Percentiles rank a stretch among this genome's conserved stretches.
Conservation (phyloP, 2,113 vertebrate species). For the Anguilla rostrata region DNA sequence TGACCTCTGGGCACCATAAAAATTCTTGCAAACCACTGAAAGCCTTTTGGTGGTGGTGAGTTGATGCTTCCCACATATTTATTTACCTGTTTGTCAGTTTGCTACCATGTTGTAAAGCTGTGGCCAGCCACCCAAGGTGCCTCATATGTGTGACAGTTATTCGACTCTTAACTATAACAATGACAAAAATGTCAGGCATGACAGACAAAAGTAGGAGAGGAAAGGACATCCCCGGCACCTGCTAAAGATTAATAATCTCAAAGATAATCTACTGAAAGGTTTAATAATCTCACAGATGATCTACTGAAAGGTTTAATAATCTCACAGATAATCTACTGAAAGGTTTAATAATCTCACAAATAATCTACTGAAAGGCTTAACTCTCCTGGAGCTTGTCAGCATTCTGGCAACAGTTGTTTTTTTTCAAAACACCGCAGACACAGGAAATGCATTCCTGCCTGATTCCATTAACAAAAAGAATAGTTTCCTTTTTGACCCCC, state of each 20-base stretch:
- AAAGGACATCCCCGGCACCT: neutral
- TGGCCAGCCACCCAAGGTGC: conserved; percentile 43
- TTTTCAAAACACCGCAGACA: conserved; percentile 61
- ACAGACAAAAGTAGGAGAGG: neutral
- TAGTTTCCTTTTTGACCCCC: conserved; percentile 50
- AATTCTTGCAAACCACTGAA: neutral
- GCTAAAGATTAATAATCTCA: neutral
- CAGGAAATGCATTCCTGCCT: conserved; percentile 67
- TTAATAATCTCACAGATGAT: neutral
- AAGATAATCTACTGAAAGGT: conserved; percentile 37
- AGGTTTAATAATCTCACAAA: neutral
- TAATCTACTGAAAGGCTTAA: conserved; percentile 36
- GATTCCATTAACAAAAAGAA: conserved; percentile 65
- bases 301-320: conserved; percentile 36
- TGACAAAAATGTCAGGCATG: neutral
- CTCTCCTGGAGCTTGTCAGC: neutral
- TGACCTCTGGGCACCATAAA: neutral
- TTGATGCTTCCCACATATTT: conserved; percentile 43
- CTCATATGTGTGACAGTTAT: conserved; percentile 19
- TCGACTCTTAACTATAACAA: conserved; percentile 35
- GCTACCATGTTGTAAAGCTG: conserved; percentile 36
- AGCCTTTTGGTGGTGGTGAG: neutral
- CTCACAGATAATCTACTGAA: conserved; percentile 35
- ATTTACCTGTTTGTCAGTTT: conserved; percentile 33
- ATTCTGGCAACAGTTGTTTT: neutral